Evolutionary conservation across 2,888 invertebrate species (phyloP), one percentile per base, ranked within the genome.

Genomic region (Lasioglossum leucozonium): DNA sequence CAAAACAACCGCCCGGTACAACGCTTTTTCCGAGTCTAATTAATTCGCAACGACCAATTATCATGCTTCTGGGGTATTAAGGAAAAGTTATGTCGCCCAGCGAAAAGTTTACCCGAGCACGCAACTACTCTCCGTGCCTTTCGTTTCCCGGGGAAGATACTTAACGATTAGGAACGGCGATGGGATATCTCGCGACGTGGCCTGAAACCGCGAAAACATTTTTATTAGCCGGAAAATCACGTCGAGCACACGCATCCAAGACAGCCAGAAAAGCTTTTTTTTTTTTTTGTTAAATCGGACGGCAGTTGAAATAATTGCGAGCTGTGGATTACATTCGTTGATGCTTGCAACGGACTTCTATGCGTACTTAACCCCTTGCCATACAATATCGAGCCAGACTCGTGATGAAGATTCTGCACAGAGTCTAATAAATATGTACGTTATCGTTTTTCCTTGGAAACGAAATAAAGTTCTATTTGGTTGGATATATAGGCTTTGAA

Each of bases 1-100:
- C 30, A 55, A 34, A 67, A 42, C 71, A 26, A 71, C 67, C 40
- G 26, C n/a, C n/a, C n/a, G 34, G 11, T 47, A 58, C 58, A 40
- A 62, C 47, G 71, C 71, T 47, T 72, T 79, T 71, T 79, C 67
- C 71, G n/a, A 37, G 81, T 18, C 79, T 72, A 79, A 81, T 81
- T 81, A 81, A 81, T 81, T 79, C 79, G 79, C 34, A 72, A 72
- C 47, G 47, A 72, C 34, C 79, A 79, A 81, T 81, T 72, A 81
- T 72, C 81, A 72, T 72, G 81, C 79, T 72, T 34, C n/a, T 30
- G 1, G 47, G 40, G 30, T 40, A 79, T 81, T 65, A 65, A 65
- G 65, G 81, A 72, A 72, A 81, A 81, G 47, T 79, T 81, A 26
- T 65, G 65, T 65, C 65, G 18, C 34, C 34, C 65, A 44, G 37